Conservation (phyloP, 2,113 vertebrate species). For the Austrofundulus limnaeus region DNA sequence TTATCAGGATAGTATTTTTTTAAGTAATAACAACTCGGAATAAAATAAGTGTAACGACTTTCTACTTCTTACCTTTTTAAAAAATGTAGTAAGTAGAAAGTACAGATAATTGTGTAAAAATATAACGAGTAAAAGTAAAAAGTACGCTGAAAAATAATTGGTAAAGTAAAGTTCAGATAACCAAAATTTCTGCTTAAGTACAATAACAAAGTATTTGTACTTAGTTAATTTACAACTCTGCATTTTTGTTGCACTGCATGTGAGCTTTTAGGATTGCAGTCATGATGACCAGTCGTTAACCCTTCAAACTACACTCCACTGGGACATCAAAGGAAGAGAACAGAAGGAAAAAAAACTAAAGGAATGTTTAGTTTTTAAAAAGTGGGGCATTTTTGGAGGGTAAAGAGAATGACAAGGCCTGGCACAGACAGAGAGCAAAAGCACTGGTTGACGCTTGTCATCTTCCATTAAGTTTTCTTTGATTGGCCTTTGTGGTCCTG, state of each 20-base stretch:
- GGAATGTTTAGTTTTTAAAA: constrained; percentile 65
- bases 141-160: too few species aligned
- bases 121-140: too few species aligned
- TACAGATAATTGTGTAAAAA: too few species aligned
- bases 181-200: too few species aligned
- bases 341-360: constrained; percentile 16
- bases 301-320: constrained; percentile 25
- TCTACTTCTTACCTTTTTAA: too few species aligned
- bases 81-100: too few species aligned
- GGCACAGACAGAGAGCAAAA: constrained; percentile 67
- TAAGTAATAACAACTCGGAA: too few species aligned
- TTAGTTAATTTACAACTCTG: too few species aligned
- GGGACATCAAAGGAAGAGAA: constrained; percentile 18
- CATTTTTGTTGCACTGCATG: constrained; percentile 14
- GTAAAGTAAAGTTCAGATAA: too few species aligned
- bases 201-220: too few species aligned
- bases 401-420: constrained; percentile 60
- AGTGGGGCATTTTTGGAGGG: constrained; percentile 46
- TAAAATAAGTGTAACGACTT: too few species aligned
- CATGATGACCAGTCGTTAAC: constrained; percentile 50
- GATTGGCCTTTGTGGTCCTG: constrained; percentile 91
- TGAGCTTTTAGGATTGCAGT: constrained; percentile 29
- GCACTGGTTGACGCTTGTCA: constrained; percentile 85
- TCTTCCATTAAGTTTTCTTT: constrained; percentile 85
- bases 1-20: too few species aligned